phyloP scores from a whole-genome alignment of 2,113 vertebrate genomes.

The Falcunculus frontatus region DNA sequence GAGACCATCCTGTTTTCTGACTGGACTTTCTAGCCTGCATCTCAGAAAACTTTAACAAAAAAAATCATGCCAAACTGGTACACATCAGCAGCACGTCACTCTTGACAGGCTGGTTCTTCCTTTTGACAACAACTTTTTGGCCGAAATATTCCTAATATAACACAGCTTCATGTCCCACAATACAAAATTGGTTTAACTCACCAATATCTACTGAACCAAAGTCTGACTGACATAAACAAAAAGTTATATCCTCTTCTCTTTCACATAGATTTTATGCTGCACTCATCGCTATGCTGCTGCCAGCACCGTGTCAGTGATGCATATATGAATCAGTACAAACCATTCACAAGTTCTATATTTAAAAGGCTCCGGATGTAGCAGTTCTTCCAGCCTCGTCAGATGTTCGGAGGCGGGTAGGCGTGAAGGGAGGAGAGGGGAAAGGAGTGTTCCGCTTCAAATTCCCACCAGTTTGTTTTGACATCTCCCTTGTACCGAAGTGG shows the following conservation, averaged over 20 bases:
- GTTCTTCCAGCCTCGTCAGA: constrained; percentile 62
- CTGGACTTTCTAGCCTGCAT: background rate
- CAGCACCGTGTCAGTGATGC: constrained; percentile 65
- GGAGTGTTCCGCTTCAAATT: constrained; percentile 65
- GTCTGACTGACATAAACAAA: constrained; percentile 58
- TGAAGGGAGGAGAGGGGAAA: constrained; percentile 57
- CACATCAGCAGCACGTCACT: background rate
- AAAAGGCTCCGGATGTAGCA: constrained; percentile 66
- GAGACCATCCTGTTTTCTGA: background rate
- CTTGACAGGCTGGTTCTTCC: background rate
- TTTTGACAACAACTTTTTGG: background rate
- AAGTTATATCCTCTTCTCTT: constrained; percentile 43
- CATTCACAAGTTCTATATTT: constrained; percentile 67
- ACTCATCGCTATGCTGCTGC: constrained; percentile 44
- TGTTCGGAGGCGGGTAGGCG: constrained; percentile 60
- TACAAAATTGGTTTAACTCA: background rate
- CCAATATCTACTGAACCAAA: background rate
- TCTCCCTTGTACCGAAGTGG: constrained; percentile 65
- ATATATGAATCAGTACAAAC: constrained; percentile 68
- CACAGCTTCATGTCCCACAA: background rate
- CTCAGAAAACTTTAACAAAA: background rate
- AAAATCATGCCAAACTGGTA: background rate
- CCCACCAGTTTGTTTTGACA: constrained; percentile 63
- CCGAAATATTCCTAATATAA: background rate
- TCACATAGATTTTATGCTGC: constrained; percentile 55